Conservation (phyloP, 2,113 vertebrate genomes). For the Ranitomeya imitator region DNA sequence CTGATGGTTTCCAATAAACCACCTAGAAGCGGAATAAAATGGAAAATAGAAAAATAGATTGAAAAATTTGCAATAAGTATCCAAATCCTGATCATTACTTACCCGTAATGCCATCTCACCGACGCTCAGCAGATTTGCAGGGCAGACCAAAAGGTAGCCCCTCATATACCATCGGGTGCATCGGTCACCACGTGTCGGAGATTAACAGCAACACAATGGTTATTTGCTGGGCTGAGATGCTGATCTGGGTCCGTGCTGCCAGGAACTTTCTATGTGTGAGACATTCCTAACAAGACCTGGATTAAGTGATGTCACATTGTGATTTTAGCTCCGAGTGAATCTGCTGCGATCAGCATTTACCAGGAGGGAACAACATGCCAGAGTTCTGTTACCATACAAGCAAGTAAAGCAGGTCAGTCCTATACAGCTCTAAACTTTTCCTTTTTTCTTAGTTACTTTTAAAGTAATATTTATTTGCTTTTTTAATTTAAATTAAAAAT, state of each 20-base stretch:
- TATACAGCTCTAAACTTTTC: not conserved
- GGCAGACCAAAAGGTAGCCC: not conserved
- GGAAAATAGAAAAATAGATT: not conserved
- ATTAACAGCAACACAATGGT: conserved; percentile 29
- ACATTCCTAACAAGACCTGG: not conserved
- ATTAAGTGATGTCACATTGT: conserved; percentile 36
- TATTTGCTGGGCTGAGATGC: not conserved
- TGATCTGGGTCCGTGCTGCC: not conserved
- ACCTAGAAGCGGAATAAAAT: not conserved
- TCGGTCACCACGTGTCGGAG: conserved; percentile 7
- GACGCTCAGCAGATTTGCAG: conserved; percentile 9
- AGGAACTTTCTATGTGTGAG: conserved; percentile 18
- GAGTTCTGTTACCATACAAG: not conserved
- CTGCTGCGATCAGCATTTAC: conserved; percentile 27
- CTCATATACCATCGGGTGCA: conserved; percentile 45
- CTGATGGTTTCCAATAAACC: not conserved
- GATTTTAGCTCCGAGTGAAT: not conserved
- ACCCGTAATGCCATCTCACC: conserved; percentile 39
- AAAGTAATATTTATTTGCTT: not conserved
- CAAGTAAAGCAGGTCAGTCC: not conserved
- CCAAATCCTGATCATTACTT: not conserved
- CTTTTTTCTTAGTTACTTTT: no score
- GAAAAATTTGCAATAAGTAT: not conserved
- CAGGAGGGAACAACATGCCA: not conserved
- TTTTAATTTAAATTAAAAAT: not conserved